phyloP scores from a whole-genome alignment of 2,797 vertebrate species.

The Lycodopsis pacificus region DNA sequence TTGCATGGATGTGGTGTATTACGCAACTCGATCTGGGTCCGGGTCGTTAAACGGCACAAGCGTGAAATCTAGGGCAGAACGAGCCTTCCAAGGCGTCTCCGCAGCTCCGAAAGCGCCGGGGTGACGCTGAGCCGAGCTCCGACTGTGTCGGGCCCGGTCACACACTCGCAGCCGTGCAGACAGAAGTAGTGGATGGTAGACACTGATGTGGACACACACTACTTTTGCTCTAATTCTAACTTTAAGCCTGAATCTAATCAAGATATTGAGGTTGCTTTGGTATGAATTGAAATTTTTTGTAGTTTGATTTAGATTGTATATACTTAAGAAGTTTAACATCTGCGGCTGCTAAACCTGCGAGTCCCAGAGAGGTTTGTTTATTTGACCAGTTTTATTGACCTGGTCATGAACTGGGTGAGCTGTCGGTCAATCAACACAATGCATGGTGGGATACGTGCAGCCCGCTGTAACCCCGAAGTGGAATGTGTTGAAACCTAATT shows the following conservation, averaged over 20 bases:
- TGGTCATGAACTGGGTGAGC: not conserved
- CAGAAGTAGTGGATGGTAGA: conserved; percentile 11
- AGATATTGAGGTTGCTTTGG: not conserved
- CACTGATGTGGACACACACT: not conserved
- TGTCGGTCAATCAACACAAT: not conserved
- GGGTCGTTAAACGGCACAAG: conserved; percentile 78
- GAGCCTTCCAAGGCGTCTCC: conserved; percentile 73
- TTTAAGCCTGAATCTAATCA: not conserved
- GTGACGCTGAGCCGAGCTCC: conserved; percentile 61
- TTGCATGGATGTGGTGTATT: conserved; percentile 71
- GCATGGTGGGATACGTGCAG: not conserved
- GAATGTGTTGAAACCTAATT: not conserved
- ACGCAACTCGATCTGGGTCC: conserved; percentile 71
- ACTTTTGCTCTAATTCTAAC: not conserved
- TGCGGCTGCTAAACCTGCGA: too few relatives aligned
- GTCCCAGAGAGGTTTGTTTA: not conserved
- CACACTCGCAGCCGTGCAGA: conserved; percentile 23
- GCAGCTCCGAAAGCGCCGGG: conserved; percentile 63
- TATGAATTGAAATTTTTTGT: not conserved
- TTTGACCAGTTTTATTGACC: conserved; percentile 1
- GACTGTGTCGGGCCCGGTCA: conserved; percentile 54
- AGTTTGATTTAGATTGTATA: not conserved
- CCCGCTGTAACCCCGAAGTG: not conserved
- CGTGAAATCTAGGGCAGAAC: conserved; percentile 78
- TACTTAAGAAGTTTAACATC: not conserved